These are phyloP conservation scores for Chironomus tepperi DNA, from an alignment of 1,140 invertebrate species.

Conservation along the genomic window DNA sequence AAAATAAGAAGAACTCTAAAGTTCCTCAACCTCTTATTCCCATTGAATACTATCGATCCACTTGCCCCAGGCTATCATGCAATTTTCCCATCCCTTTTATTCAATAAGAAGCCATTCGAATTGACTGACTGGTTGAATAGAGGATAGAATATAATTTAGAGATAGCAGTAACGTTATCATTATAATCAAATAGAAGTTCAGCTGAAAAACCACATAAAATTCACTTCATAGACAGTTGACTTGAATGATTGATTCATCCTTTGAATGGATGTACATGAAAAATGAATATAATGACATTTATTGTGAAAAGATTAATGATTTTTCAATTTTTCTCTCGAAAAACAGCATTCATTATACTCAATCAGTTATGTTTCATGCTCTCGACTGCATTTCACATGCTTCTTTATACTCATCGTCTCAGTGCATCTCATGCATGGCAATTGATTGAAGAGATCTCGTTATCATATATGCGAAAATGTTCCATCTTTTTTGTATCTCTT, in stretches of 20 bases:
- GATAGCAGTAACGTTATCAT: background rate
- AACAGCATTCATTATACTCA: no score
- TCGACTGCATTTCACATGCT: background rate
- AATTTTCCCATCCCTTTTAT: no score
- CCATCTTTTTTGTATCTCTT: no score
- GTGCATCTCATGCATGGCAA: slow-evolving; percentile 6
- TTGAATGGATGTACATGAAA: background rate
- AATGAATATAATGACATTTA: background rate
- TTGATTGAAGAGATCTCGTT: slow-evolving; percentile 4
- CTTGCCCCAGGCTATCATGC: no score
- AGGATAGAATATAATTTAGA: background rate
- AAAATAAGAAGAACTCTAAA: no score
- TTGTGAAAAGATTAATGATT: slow-evolving; percentile 15
- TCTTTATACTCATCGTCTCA: background rate
- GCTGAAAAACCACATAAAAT: background rate
- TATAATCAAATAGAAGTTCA: background rate
- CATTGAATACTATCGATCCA: no score
- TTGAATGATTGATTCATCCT: background rate
- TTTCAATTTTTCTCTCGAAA: background rate
- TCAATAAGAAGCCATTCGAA: no score
- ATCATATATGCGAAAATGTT: background rate
- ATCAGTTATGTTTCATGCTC: background rate
- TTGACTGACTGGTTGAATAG: no score
- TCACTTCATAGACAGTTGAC: background rate
- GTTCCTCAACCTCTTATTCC: no score